Conservation (phyloP, 1,140 invertebrate genomes). For the Anoplolepis gracilipes region DNA sequence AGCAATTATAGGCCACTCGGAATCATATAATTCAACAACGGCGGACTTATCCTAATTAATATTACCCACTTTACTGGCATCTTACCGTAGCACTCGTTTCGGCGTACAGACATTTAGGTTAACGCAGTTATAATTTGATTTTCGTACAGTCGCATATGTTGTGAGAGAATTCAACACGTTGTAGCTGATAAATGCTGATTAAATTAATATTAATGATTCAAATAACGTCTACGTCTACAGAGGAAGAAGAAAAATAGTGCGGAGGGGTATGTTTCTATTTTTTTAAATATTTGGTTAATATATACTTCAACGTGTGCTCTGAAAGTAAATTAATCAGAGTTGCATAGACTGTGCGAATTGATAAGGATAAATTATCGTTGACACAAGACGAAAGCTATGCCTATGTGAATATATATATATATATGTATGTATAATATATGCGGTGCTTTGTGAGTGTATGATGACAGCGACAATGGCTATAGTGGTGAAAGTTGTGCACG, state of each 20-base stretch:
- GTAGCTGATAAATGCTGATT: constrained; percentile 1
- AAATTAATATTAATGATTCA: constrained; percentile 45
- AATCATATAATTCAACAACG: neutral
- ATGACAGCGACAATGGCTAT: constrained; percentile 68
- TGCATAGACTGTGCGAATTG: neutral
- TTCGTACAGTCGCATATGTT: constrained; percentile 10
- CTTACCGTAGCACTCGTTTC: neutral
- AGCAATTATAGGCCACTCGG: constrained; percentile 5
- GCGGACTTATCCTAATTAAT: constrained; percentile 38
- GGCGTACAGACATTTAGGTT: constrained; percentile 42
- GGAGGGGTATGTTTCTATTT: too few species aligned
- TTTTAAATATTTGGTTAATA: constrained; percentile 5
- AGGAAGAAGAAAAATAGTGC: too few species aligned
- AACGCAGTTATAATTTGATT: constrained; percentile 43
- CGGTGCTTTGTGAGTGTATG: constrained; percentile 52
- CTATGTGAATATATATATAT: neutral
- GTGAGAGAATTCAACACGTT: constrained; percentile 18
- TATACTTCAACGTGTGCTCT: neutral
- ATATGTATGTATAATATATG: constrained; percentile 12
- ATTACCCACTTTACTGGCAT: constrained; percentile 27
- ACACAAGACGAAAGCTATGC: constrained; percentile 63
- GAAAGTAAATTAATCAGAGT: constrained; percentile 47
- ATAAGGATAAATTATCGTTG: constrained; percentile 52
- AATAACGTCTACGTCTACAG: neutral
- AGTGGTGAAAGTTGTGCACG: constrained; percentile 72